Evolutionary conservation across 2,113 vertebrate species (phyloP).

Genomic region (Oreotrochilus melanogaster): DNA sequence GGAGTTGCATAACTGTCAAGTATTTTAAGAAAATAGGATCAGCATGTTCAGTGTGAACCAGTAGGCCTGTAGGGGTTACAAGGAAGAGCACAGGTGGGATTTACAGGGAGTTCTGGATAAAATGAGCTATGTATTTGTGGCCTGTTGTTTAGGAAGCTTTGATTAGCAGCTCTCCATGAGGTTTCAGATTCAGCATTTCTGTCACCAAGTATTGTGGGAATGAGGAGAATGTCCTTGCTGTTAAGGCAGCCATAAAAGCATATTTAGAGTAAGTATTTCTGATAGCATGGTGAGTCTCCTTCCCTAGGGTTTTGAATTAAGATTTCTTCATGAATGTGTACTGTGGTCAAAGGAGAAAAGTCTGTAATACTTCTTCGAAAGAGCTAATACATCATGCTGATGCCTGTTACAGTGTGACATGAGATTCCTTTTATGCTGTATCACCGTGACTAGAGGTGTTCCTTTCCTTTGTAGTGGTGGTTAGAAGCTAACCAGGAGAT

Average conservation of each 20-base stretch:
- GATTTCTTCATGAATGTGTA: background rate
- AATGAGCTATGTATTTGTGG: background rate
- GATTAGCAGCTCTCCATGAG: background rate
- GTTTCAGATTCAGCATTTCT: constrained; percentile 11
- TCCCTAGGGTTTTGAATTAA: constrained; percentile 11
- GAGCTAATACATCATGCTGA: background rate
- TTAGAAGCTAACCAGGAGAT: constrained; percentile 1
- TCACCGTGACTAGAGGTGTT: background rate
- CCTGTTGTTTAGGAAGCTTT: constrained; percentile 28
- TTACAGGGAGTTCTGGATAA: background rate
- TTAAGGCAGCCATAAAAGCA: constrained; percentile 9
- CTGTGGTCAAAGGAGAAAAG: background rate
- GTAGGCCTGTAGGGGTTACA: background rate
- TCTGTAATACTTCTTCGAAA: background rate
- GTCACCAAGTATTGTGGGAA: background rate
- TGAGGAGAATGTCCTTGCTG: background rate
- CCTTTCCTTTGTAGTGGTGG: background rate
- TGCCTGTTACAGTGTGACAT: background rate
- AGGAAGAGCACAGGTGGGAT: constrained; percentile 18
- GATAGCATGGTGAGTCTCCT: background rate
- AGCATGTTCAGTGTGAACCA: background rate
- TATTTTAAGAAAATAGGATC: background rate
- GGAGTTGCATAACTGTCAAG: background rate
- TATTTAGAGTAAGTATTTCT: background rate
- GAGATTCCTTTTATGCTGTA: constrained; percentile 1